Percentiles rank a stretch among this genome's conserved stretches.
These are phyloP conservation scores for Callocephalon fimbriatum DNA, from an alignment of 2,113 vertebrate genomes.

Conservation along the genomic window DNA sequence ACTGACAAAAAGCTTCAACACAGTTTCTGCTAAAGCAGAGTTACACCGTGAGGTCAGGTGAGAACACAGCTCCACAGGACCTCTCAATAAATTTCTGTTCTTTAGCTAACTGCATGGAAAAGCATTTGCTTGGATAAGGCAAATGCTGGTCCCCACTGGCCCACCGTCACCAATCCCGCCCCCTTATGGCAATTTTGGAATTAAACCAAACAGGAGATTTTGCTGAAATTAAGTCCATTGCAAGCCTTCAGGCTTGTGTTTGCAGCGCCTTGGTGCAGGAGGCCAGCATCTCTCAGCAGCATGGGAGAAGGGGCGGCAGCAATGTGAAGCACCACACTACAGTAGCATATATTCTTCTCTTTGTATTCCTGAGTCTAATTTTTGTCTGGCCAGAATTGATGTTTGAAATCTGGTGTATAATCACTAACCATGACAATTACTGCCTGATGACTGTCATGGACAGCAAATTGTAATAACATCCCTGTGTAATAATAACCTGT, in stretches of 20 bases:
- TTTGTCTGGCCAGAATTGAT: background rate
- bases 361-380: background rate
- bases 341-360: background rate
- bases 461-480: background rate
- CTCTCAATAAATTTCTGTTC: background rate
- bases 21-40: background rate
- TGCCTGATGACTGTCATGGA: background rate
- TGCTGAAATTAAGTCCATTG: background rate
- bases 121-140: background rate
- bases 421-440: background rate
- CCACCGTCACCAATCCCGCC: background rate
- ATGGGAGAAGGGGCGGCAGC: background rate
- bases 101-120: background rate
- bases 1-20: background rate
- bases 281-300: background rate
- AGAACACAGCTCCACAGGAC: background rate
- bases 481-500: constrained; percentile 59
- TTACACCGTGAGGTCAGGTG: accelerated
- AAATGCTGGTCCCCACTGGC: too few species aligned
- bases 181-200: background rate
- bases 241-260: background rate
- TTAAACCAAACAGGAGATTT: background rate
- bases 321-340: background rate
- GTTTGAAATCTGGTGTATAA: background rate
- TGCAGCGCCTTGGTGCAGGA: background rate